Evolutionary conservation across 2,113 vertebrate genomes (phyloP).

Genomic region (Aegithalos caudatus): DNA sequence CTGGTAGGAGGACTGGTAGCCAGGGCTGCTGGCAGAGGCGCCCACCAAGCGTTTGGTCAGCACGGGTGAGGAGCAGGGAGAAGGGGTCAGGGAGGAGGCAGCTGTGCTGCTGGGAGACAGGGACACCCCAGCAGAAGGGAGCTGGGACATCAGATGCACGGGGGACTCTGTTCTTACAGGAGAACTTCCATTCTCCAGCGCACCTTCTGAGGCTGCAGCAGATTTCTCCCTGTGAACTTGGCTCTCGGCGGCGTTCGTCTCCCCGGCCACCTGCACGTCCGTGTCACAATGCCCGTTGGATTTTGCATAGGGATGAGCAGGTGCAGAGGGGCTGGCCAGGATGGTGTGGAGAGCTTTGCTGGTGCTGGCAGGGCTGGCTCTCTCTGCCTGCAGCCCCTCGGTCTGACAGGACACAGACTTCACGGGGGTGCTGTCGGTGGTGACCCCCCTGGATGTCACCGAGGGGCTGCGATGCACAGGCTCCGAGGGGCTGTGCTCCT

Average conservation of each 20-base stretch:
- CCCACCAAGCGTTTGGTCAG: conserved; percentile 83
- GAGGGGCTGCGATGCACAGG: background rate
- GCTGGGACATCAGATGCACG: conserved; percentile 59
- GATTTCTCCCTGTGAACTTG: conserved; percentile 56
- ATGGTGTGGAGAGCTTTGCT: background rate
- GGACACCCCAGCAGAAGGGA: conserved; percentile 65
- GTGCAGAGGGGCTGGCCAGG: conserved; percentile 23
- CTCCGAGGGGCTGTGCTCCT: background rate
- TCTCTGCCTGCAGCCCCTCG: conserved; percentile 70
- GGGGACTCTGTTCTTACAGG: conserved; percentile 54
- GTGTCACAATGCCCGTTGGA: conserved; percentile 82
- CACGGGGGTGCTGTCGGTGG: conserved; percentile 20
- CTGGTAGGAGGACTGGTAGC: conserved; percentile 92
- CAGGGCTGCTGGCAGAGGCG: conserved; percentile 76
- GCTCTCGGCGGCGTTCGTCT: conserved; percentile 16
- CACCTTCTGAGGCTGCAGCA: conserved; percentile 63
- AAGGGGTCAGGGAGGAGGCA: conserved; percentile 90
- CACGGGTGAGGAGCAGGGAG: conserved; percentile 92
- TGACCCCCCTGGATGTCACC: conserved; percentile 25
- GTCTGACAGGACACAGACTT: conserved; percentile 81
- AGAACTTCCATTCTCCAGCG: conserved; percentile 76
- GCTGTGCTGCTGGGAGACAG: conserved; percentile 87
- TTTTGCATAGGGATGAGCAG: conserved; percentile 68
- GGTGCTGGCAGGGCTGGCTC: background rate
- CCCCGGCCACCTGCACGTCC: background rate